Percentiles rank a stretch among this genome's conserved stretches.
Evolutionary conservation across 2,888 invertebrate species (phyloP).

Genomic region (Drosophila maculinotata): DNA sequence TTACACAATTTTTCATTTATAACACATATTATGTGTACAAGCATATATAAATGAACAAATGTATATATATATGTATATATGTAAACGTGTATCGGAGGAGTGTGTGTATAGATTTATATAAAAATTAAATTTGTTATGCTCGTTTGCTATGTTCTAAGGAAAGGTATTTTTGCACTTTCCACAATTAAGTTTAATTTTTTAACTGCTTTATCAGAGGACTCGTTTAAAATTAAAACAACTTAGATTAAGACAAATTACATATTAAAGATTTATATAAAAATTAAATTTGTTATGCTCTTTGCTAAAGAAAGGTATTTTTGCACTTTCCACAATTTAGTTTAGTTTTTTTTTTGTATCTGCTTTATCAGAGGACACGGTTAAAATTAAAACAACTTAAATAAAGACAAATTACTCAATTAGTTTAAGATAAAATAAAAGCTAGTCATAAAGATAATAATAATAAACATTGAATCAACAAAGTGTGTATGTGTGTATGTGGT

Average conservation of each 20-base stretch:
- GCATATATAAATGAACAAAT: conserved; percentile 38
- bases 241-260: no score
- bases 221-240: conserved; percentile 59
- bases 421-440: conserved; percentile 55
- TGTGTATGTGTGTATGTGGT: conserved; percentile 56
- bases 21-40: conserved; percentile 36
- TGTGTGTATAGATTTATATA: conserved; percentile 63
- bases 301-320: conserved; percentile 40
- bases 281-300: conserved; percentile 59
- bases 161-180: conserved; percentile 42
- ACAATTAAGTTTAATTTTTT: conserved; percentile 6
- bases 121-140: conserved; percentile 67
- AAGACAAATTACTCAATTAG: conserved; percentile 67
- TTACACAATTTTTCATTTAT: conserved; percentile 50
- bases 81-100: no score
- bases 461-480: conserved; percentile 82
- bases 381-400: conserved; percentile 58
- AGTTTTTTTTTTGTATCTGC: conserved; percentile 22
- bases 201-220: conserved; percentile 48
- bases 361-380: conserved; percentile 54
- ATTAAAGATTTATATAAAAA: conserved; percentile 72
- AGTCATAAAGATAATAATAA: conserved; percentile 72
- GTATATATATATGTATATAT: conserved; percentile 39
- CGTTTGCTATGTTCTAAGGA: conserved; percentile 37
- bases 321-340: conserved; percentile 37